Evolutionary conservation across 2,888 invertebrate genomes (phyloP).

Genomic region (Ochropacha duplaris): DNA sequence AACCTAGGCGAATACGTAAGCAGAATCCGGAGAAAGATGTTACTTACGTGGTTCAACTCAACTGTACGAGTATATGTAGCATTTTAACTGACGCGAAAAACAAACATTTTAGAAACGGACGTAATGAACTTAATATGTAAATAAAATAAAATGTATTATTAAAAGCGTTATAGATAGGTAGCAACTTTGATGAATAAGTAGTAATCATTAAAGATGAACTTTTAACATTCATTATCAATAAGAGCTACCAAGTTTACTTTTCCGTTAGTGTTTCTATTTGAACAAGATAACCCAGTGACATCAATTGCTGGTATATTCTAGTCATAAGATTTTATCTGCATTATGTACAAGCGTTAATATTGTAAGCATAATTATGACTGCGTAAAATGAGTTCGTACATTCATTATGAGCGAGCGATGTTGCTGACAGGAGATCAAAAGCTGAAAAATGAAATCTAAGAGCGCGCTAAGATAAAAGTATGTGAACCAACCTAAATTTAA

Average conservation of each 20-base stretch:
- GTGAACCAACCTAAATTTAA: too few relatives aligned
- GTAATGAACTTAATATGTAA: background rate
- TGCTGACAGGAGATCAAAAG: conserved; percentile 1
- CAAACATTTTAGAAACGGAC: background rate
- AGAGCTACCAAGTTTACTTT: conserved; percentile 17
- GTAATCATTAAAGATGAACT: background rate
- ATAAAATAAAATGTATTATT: background rate
- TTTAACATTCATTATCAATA: background rate
- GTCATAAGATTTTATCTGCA: conserved; percentile 25
- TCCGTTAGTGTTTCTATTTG: conserved; percentile 23
- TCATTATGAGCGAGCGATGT: background rate
- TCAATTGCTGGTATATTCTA: conserved; percentile 28
- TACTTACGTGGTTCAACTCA: background rate
- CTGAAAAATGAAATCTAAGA: background rate
- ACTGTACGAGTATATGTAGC: background rate
- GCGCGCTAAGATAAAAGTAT: too few relatives aligned
- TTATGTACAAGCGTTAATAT: conserved; percentile 5
- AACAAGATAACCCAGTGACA: conserved; percentile 37
- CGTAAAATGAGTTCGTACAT: conserved; percentile 1
- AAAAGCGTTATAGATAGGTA: background rate
- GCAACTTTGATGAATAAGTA: conserved; percentile 2
- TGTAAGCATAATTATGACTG: conserved; percentile 4
- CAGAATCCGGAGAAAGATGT: conserved; percentile 27
- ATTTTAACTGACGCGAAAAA: background rate
- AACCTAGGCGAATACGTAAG: conserved; percentile 32